Percentiles rank a stretch among this genome's conserved stretches.
Evolutionary conservation across 2,888 invertebrate species (phyloP).

Genomic region (Copidosoma aretas): DNA sequence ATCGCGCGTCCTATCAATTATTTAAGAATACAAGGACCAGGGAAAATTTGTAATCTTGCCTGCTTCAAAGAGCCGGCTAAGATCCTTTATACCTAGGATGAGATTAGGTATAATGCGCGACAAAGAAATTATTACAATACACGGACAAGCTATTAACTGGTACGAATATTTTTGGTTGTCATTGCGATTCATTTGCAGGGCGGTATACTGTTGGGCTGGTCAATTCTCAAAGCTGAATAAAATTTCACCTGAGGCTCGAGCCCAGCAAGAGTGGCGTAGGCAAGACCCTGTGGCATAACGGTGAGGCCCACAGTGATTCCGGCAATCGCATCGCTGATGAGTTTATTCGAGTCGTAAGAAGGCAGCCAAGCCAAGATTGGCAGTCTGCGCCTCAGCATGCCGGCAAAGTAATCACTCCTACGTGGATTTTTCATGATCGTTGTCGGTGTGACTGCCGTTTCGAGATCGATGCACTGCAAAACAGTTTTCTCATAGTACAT

Average conservation of each 20-base stretch:
- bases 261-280: slow-evolving; percentile 89
- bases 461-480: not conserved
- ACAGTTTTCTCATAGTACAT: not conserved
- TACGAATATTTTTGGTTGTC: too few relatives aligned
- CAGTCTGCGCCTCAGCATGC: slow-evolving; percentile 63
- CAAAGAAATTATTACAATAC: too few relatives aligned
- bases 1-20: too few relatives aligned
- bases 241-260: slow-evolving; percentile 78
- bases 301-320: slow-evolving; percentile 92
- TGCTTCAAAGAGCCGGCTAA: too few relatives aligned
- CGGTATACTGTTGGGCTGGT: too few relatives aligned
- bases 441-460: not conserved
- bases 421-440: not conserved
- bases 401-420: slow-evolving; percentile 38
- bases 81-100: too few relatives aligned
- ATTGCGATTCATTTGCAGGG: too few relatives aligned
- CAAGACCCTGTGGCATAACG: slow-evolving; percentile 91
- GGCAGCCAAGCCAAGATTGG: slow-evolving; percentile 79
- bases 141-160: too few relatives aligned
- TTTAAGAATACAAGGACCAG: too few relatives aligned
- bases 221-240: not conserved
- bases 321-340: slow-evolving; percentile 85
- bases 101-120: too few relatives aligned
- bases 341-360: slow-evolving; percentile 76
- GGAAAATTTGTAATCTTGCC: too few relatives aligned